A percentile compares a stretch with the other conserved stretches of the same genome.
Evolutionary conservation across 1,140 invertebrate species (phyloP).

Genomic region (Drosophila baimaii): DNA sequence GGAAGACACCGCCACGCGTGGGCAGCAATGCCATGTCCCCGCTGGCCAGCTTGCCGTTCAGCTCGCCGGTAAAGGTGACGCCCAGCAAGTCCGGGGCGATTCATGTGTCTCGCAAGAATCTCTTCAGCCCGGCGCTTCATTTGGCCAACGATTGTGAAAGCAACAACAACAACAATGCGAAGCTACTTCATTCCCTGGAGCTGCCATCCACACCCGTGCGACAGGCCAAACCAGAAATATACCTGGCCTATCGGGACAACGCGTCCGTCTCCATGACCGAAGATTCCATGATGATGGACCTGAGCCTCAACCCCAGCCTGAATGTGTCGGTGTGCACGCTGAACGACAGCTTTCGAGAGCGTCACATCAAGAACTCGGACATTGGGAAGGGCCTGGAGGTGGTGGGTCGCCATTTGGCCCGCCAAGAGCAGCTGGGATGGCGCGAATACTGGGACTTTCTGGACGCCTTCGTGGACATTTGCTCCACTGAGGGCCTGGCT

Average conservation of each 20-base stretch:
- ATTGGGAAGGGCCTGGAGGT: constrained; percentile 93
- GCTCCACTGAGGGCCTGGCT: constrained; percentile 88
- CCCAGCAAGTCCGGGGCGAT: constrained; percentile 17
- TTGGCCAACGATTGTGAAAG: constrained; percentile 12
- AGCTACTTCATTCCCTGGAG: not conserved
- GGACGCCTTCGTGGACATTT: constrained; percentile 91
- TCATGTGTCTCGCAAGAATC: constrained; percentile 7
- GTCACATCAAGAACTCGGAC: constrained; percentile 88
- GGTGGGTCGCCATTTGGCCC: constrained; percentile 91
- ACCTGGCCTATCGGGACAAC: not conserved
- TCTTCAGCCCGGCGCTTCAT: not conserved
- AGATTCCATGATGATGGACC: constrained; percentile 14
- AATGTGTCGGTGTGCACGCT: constrained; percentile 41
- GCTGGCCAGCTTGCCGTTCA: constrained; percentile 20
- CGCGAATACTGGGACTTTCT: constrained; percentile 96
- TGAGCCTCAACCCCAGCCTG: constrained; percentile 2
- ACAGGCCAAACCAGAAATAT: constrained; percentile 1
- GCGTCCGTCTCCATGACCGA: constrained; percentile 4
- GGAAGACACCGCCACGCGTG: constrained; percentile 91
- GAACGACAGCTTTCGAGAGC: constrained; percentile 74
- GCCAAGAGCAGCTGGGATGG: constrained; percentile 91
- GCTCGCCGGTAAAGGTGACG: constrained; percentile 54
- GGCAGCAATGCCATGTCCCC: constrained; percentile 55
- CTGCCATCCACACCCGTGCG: not conserved
- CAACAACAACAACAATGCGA: constrained; percentile 8